Base-by-base conservation (phyloP, 2,888 invertebrate species). In the Sepioteuthis lessoniana region DNA sequence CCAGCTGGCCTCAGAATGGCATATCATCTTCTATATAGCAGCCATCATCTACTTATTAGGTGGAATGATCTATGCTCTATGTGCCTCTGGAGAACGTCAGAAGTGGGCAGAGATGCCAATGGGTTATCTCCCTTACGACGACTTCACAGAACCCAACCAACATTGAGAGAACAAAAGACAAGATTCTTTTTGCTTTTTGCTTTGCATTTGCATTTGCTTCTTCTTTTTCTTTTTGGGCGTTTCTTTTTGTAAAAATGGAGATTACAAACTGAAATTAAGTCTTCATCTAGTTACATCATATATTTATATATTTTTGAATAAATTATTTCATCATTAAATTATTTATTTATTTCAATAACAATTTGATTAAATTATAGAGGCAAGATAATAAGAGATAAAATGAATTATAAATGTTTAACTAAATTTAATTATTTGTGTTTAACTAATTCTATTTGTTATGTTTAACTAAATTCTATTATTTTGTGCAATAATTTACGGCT, bases 1-100 rank as follows among this genome's bases (percentile, higher is more conserved):
- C 35, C 76, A 94, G 93, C 95, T 95, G 93, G 94, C 95, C 25
- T 98, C 98, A 37, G 98, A 99, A 97, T 99, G 99, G 99, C 98
- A 98, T 95, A 97, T 98, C 60, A 98, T 99, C 21, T 99, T 99
- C 97, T 98, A 98, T 97, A 98, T 99, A 96, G 98, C 98, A 0
- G 98, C 98, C 95, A 98, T 98, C 94, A 98, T 99, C 96, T 99
- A 99, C 96, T 97, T 98, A 0, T 95, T 98, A n/a, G 99, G 99
- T 0, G 98, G 98, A 47, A 97, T 98, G 93, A 97, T 99, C n/a
- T 99, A 98, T 97, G 98, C 98, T 94, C 95, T 98, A 1, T 98
- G 98, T 97, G 98, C 98, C 16, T 98, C 98, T 0, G 99, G 98
- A 1, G 98, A 98, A 95, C 97, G 98, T 8, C 99, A 99, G 96